Percentiles rank a stretch among this genome's conserved stretches.
phyloP scores from a whole-genome alignment of 2,113 vertebrate genomes.

The Poeciliopsis prolifica region DNA sequence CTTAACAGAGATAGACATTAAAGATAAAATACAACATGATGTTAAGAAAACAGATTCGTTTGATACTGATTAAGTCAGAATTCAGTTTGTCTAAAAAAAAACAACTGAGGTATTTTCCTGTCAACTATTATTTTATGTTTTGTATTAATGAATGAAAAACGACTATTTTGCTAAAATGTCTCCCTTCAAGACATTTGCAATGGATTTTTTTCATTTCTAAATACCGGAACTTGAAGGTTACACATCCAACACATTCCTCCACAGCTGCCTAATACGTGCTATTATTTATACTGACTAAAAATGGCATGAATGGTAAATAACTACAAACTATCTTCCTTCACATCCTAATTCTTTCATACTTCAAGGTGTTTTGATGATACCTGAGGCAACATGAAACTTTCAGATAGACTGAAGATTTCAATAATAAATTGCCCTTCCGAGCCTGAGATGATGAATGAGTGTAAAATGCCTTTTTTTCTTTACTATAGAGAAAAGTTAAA shows the following conservation, averaged over 20 bases:
- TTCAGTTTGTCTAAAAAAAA: too few relatives aligned
- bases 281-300: background rate
- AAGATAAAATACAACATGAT: too few relatives aligned
- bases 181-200: too few relatives aligned
- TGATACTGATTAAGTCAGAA: too few relatives aligned
- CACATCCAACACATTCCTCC: background rate
- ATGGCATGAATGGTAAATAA: constrained; percentile 18
- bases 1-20: too few relatives aligned
- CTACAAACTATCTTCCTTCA: background rate
- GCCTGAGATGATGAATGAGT: constrained; percentile 24
- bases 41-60: too few relatives aligned
- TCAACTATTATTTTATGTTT: too few relatives aligned
- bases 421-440: constrained; percentile 31
- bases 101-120: too few relatives aligned
- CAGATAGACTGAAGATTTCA: constrained; percentile 21
- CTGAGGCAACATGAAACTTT: constrained; percentile 33
- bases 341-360: constrained; percentile 2
- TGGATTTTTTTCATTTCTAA: background rate
- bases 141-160: too few relatives aligned
- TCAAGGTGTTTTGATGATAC: constrained; percentile 17
- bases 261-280: background rate
- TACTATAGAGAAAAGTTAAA: background rate
- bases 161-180: too few relatives aligned
- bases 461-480: background rate
- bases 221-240: background rate